A percentile compares a stretch with the other conserved stretches of the same genome.
Evolutionary conservation across 1,140 invertebrate species (phyloP).

Genomic region (Rhopalosiphum padi): DNA sequence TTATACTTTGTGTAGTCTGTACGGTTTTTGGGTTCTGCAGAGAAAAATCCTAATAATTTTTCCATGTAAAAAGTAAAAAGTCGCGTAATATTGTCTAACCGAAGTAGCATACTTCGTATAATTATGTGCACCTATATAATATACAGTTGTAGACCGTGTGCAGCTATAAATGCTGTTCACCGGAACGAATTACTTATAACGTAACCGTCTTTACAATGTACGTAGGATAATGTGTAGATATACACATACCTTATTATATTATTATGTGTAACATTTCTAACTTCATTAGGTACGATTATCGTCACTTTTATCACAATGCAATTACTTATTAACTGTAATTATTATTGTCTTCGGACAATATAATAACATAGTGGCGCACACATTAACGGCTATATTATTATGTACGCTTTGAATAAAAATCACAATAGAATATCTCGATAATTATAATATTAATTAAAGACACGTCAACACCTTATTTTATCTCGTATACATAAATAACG

Average conservation of each 20-base stretch:
- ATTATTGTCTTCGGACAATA: conserved; percentile 18
- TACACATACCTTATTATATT: neutral
- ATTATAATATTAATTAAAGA: conserved; percentile 16
- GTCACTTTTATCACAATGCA: neutral
- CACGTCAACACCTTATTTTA: neutral
- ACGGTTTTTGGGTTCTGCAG: neutral
- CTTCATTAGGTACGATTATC: neutral
- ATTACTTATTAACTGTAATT: conserved; percentile 9
- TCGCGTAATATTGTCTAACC: neutral
- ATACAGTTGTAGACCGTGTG: neutral
- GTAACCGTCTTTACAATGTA: neutral
- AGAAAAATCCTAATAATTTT: neutral
- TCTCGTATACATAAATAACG: neutral
- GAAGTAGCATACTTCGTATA: neutral
- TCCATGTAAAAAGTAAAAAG: neutral
- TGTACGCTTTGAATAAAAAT: neutral
- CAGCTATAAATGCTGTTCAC: no score
- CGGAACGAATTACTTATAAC: neutral
- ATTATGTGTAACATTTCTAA: neutral
- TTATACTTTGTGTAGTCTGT: no score
- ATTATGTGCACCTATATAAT: no score
- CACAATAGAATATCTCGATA: neutral
- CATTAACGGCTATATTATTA: neutral
- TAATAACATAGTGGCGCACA: neutral
- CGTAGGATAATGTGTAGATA: neutral